These are phyloP conservation scores for Asbolus verrucosus DNA, from an alignment of 1,140 invertebrate species.

Conservation along the genomic window DNA sequence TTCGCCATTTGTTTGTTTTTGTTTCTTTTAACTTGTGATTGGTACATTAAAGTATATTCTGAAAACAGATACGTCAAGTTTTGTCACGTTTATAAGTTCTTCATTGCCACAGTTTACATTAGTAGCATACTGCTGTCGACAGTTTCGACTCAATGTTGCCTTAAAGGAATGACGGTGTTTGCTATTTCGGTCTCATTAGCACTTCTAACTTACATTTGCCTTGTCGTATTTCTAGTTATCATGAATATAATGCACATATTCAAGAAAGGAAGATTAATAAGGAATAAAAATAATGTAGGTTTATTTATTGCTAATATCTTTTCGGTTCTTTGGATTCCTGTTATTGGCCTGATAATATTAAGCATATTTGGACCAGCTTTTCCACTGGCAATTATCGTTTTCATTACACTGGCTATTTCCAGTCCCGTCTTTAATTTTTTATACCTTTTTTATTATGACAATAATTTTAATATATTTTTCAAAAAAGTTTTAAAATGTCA, in stretches of 20 bases:
- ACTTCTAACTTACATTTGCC: neutral
- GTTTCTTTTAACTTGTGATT: conserved; percentile 5
- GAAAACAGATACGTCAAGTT: conserved; percentile 18
- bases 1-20: conserved; percentile 15
- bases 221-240: conserved; percentile 7
- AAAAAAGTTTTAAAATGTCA: conserved; percentile 14
- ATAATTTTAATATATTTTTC: conserved; percentile 6
- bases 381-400: neutral
- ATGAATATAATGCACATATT: conserved; percentile 43
- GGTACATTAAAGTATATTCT: conserved; percentile 43
- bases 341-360: neutral
- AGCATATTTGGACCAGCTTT: neutral
- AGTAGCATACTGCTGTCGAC: neutral
- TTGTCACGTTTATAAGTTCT: conserved; percentile 4
- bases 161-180: too few species aligned
- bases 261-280: conserved; percentile 8
- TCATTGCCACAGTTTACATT: conserved; percentile 14
- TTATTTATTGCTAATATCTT: conserved; percentile 22
- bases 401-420: neutral
- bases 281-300: neutral
- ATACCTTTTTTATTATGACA: conserved; percentile 5
- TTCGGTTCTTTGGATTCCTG: conserved; percentile 1
- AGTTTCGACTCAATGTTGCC: neutral
- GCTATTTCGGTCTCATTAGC: neutral
- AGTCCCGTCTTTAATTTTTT: conserved; percentile 4